These are phyloP conservation scores for Platysternon megacephalum DNA, from an alignment of 2,113 vertebrate genomes.

Conservation along the genomic window DNA sequence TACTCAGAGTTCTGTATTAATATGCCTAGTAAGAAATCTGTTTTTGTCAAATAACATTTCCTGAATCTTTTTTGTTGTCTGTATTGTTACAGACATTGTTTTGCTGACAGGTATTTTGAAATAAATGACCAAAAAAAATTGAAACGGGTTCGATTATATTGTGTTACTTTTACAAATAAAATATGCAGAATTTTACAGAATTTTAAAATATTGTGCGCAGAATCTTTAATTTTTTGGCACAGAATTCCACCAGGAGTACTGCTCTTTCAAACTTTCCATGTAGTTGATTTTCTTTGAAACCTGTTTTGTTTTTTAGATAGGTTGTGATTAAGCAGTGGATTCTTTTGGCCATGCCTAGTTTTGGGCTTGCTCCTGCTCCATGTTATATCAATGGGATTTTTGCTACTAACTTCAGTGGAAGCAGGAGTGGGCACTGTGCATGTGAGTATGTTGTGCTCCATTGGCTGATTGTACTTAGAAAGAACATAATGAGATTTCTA, in stretches of 20 bases:
- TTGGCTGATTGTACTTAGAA: slow-evolving; percentile 19
- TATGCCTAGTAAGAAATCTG: too few species aligned
- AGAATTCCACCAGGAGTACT: background rate
- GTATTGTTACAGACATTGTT: too few species aligned
- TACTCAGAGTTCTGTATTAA: too few species aligned
- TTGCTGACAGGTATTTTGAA: too few species aligned
- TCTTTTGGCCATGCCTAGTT: background rate
- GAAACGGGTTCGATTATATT: too few species aligned
- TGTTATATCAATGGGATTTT: background rate
- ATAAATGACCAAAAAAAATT: too few species aligned
- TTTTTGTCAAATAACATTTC: too few species aligned
- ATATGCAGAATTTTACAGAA: too few species aligned
- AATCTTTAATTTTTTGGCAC: too few species aligned
- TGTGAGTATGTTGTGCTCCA: background rate
- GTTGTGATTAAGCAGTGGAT: background rate
- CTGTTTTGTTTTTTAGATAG: slow-evolving; percentile 19
- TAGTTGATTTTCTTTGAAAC: background rate
- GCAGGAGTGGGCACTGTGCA: background rate
- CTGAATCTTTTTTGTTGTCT: too few species aligned
- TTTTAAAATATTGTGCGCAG: too few species aligned
- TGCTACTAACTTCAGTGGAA: background rate
- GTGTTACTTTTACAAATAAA: too few species aligned
- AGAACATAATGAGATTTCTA: slow-evolving; percentile 15
- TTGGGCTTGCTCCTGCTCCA: slow-evolving; percentile 24
- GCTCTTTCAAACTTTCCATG: background rate